phyloP scores from a whole-genome alignment of 2,888 invertebrate genomes.

The Meteorus colon region DNA sequence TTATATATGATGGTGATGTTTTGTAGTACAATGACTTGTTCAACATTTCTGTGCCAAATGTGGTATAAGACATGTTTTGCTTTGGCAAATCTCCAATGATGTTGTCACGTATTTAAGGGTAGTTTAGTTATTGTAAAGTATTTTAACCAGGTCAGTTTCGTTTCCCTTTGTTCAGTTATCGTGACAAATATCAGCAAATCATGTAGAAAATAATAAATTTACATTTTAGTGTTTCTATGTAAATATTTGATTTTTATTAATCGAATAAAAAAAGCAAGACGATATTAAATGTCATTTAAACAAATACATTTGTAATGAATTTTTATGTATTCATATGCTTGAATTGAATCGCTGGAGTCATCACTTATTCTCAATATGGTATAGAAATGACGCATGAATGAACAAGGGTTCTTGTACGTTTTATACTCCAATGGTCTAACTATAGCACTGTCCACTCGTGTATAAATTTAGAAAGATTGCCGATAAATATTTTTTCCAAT shows the following conservation, averaged over 20 bases:
- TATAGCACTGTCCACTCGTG: conserved; percentile 23
- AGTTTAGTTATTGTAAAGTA: conserved; percentile 59
- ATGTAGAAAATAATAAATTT: not conserved
- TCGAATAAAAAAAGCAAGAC: too few species aligned
- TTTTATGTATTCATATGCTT: not conserved
- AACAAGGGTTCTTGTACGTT: conserved; percentile 34
- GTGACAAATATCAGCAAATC: conserved; percentile 22
- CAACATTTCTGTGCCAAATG: conserved; percentile 56
- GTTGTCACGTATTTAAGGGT: conserved; percentile 52
- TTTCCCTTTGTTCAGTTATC: conserved; percentile 44
- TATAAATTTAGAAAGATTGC: conserved; percentile 46
- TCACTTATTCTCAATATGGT: not conserved
- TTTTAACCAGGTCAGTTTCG: conserved; percentile 54
- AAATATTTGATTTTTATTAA: too few species aligned
- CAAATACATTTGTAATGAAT: too few species aligned
- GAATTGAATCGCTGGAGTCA: not conserved
- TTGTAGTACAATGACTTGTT: conserved; percentile 53
- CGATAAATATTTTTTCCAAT: conserved; percentile 34
- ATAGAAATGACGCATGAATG: conserved; percentile 38
- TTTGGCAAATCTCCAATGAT: conserved; percentile 62
- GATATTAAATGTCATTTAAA: too few species aligned
- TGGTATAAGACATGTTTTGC: conserved; percentile 55
- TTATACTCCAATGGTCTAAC: not conserved
- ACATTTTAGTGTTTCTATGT: too few species aligned
- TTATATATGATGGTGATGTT: not conserved